phyloP scores from a whole-genome alignment of 2,113 vertebrate species.

The Malurus elegans region DNA sequence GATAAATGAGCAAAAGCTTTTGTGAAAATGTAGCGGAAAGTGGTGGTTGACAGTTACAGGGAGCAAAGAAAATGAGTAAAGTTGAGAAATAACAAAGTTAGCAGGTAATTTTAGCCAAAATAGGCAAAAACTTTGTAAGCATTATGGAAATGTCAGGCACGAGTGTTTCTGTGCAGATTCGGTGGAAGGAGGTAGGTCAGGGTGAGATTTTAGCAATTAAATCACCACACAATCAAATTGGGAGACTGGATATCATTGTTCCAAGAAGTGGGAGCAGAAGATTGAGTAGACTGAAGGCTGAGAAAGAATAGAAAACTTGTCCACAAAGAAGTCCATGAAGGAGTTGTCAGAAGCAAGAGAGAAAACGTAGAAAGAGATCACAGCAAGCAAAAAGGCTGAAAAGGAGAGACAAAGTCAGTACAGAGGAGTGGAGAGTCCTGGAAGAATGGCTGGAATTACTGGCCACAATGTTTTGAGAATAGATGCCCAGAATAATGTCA shows the following conservation, averaged over 20 bases:
- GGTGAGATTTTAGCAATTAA: neutral
- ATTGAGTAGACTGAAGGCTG: neutral
- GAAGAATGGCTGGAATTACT: neutral
- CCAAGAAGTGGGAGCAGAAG: neutral
- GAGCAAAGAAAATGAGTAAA: neutral
- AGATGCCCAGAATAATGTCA: neutral
- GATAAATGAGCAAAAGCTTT: neutral
- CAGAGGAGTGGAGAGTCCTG: neutral
- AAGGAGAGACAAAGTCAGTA: neutral
- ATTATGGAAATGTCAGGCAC: neutral
- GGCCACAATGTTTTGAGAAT: neutral
- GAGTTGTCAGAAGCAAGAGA: neutral
- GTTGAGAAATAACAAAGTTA: neutral
- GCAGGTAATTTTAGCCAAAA: neutral
- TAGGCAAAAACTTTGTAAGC: neutral
- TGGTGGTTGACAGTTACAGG: neutral
- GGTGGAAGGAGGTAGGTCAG: neutral
- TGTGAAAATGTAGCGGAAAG: neutral
- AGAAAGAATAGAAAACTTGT: neutral
- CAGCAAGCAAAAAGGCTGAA: neutral
- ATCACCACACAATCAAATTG: neutral
- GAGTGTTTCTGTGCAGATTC: rapidly evolving
- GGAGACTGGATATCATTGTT: neutral
- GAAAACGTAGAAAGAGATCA: neutral
- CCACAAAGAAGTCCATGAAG: neutral